Percentiles rank a stretch among this genome's conserved stretches.
Conservation (phyloP, 2,888 invertebrate species). For the Tenthredo amoena region DNA sequence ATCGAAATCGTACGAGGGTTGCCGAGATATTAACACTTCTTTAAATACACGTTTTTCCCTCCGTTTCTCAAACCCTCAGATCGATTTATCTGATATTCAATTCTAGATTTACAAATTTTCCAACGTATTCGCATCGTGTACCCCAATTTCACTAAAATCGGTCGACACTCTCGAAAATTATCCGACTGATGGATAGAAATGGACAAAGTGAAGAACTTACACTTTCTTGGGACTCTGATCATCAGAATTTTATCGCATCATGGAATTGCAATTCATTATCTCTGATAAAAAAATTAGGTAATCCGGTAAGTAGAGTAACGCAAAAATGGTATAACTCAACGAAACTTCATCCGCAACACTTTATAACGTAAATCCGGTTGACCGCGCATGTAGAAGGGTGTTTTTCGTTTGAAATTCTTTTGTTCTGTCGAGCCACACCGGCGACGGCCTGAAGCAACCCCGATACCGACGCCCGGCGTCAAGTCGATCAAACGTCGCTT, state of each 20-base stretch:
- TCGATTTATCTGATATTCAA: neutral
- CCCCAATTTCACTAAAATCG: neutral
- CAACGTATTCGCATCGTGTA: neutral
- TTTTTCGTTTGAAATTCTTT: conserved; percentile 73
- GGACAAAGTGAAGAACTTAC: neutral
- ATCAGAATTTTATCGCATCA: neutral
- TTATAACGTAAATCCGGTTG: conserved; percentile 67
- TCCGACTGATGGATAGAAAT: neutral
- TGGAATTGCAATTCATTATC: neutral
- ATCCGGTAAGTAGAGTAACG: neutral
- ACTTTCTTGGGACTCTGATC: neutral
- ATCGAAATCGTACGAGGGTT: neutral
- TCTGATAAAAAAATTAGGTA: neutral
- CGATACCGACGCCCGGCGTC: conserved; percentile 42
- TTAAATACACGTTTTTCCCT: neutral
- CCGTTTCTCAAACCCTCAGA: neutral
- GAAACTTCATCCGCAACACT: neutral
- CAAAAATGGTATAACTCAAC: neutral
- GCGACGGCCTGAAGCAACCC: conserved; percentile 57
- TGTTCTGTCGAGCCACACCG: conserved; percentile 62
- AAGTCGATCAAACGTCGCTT: conserved; percentile 51
- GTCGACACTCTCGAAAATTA: neutral
- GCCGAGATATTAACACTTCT: neutral
- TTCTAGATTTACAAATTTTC: neutral
- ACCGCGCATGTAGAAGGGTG: conserved; percentile 68